Evolutionary conservation across 64 coral and sea anemone genomes (phyloP).

Genomic region (Anthopleura sola): DNA sequence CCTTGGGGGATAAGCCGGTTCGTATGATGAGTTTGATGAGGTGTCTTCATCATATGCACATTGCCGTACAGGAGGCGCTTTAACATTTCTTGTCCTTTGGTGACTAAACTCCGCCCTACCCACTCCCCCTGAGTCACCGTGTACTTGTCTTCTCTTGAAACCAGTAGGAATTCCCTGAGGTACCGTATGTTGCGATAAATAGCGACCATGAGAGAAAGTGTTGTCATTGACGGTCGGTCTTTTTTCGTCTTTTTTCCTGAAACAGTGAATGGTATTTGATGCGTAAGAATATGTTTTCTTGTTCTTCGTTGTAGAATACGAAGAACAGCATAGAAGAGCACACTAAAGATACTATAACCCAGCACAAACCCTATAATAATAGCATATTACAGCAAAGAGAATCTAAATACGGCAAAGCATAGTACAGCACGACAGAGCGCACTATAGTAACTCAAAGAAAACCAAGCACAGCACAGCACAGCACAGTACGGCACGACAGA

Average conservation of each 20-base stretch:
- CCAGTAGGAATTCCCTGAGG: not conserved
- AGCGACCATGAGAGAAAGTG: not conserved
- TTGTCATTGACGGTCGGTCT: not conserved
- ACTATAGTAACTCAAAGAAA: no score
- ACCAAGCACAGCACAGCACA: not conserved
- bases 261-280: not conserved
- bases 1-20: constrained; percentile 5
- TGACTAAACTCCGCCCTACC: not conserved
- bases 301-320: no score
- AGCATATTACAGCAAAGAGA: no score
- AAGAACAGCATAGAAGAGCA: no score
- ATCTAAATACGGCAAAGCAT: not conserved
- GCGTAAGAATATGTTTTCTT: not conserved
- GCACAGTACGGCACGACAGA: not conserved
- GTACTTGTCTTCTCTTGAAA: not conserved
- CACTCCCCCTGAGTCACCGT: not conserved
- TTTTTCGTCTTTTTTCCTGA: not conserved
- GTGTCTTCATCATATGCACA: not conserved
- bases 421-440: not conserved
- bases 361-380: no score
- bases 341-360: no score
- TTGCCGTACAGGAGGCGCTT: not conserved
- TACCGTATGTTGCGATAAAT: not conserved
- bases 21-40: not conserved
- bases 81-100: constrained; percentile 2